A percentile compares a stretch with the other conserved stretches of the same genome.
phyloP scores from a whole-genome alignment of 2,797 vertebrate genomes.

The Anniella stebbinsi region DNA sequence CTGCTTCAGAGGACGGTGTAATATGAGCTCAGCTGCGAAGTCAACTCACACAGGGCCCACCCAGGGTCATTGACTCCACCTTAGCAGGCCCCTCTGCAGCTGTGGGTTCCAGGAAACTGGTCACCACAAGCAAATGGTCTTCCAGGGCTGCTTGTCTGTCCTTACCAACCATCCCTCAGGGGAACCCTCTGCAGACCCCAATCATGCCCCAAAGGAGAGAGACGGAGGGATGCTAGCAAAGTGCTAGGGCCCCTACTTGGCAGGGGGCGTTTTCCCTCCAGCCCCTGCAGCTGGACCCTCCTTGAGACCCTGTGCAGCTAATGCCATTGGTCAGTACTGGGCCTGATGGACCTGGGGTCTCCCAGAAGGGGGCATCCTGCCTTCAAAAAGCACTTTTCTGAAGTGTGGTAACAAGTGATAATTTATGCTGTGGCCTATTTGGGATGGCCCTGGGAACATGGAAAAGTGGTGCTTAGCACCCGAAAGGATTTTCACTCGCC shows the following conservation, averaged over 20 bases:
- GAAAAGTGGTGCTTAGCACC: background rate
- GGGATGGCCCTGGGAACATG: background rate
- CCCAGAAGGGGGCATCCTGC: background rate
- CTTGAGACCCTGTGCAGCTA: background rate
- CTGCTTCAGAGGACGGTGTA: too few species aligned
- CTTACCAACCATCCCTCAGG: background rate
- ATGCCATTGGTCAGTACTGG: background rate
- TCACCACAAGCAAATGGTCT: background rate
- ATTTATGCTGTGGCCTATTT: background rate
- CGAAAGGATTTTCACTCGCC: background rate
- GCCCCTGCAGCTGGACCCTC: background rate
- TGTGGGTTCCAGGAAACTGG: background rate
- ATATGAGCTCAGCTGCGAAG: fast-evolving
- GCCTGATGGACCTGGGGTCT: background rate
- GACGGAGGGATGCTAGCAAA: too few species aligned
- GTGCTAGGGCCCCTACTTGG: too few species aligned
- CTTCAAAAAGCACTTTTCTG: background rate
- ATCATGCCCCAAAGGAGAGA: too few species aligned
- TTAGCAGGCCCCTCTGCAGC: background rate
- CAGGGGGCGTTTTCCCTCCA: too few species aligned
- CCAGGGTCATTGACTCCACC: background rate
- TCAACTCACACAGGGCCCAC: too few species aligned
- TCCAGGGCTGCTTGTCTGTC: background rate
- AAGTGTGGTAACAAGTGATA: too few species aligned
- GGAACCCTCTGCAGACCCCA: background rate